These are phyloP conservation scores for Sakesphorus luctuosus DNA, from an alignment of 2,113 vertebrate genomes.

Conservation along the genomic window DNA sequence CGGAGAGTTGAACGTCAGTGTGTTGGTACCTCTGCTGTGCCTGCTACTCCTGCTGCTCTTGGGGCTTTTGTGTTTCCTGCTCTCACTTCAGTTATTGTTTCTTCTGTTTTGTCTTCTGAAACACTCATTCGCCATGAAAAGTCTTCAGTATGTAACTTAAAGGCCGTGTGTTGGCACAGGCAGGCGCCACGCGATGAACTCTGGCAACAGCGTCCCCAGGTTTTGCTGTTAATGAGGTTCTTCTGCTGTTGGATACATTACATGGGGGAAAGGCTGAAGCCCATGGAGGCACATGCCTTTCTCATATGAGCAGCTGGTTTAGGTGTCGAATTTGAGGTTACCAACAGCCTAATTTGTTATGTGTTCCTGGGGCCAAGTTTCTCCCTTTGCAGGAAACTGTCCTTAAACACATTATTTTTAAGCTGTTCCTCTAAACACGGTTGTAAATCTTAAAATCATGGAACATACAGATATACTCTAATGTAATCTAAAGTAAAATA, in stretches of 20 bases:
- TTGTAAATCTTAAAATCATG: neutral
- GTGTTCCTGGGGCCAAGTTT: neutral
- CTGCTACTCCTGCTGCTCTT: conserved; percentile 24
- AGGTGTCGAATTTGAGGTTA: neutral
- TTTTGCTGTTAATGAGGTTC: conserved; percentile 29
- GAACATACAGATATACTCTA: neutral
- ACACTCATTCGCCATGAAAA: neutral
- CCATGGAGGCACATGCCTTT: neutral
- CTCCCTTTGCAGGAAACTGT: neutral
- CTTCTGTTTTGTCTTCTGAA: conserved; percentile 25
- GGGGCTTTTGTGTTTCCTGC: conserved; percentile 21
- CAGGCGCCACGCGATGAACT: neutral
- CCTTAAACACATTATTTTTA: neutral
- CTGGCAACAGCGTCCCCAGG: neutral
- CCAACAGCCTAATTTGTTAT: neutral
- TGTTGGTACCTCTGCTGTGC: conserved; percentile 35
- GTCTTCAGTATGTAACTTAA: neutral
- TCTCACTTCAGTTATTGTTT: neutral
- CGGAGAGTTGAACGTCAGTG: neutral
- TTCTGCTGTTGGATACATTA: neutral
- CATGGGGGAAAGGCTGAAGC: neutral
- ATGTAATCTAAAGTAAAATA: neutral
- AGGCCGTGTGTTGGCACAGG: neutral
- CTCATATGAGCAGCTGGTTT: neutral
- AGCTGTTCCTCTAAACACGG: neutral